Percentiles rank a stretch among this genome's conserved stretches.
phyloP scores from a whole-genome alignment of 2,888 invertebrate genomes.

The Drosophila kanekoi region DNA sequence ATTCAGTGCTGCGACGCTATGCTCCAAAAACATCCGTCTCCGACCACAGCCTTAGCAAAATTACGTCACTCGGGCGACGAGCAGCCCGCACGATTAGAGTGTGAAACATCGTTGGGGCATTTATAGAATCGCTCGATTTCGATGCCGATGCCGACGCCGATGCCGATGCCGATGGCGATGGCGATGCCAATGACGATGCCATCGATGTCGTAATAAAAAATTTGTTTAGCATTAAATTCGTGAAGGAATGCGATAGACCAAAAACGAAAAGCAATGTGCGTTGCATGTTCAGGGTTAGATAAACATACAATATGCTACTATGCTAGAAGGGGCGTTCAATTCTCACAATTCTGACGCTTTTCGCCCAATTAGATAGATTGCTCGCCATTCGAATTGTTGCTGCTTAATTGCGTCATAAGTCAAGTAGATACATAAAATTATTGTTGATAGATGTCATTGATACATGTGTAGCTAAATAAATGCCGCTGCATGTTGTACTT shows the following conservation, averaged over 20 bases:
- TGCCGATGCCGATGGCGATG: slow-evolving; percentile 39
- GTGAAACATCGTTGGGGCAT: slow-evolving; percentile 59
- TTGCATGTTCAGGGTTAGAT: slow-evolving; percentile 70
- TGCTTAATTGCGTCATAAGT: slow-evolving; percentile 72
- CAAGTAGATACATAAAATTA: slow-evolving; percentile 29
- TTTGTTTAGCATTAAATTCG: slow-evolving; percentile 66
- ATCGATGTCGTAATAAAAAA: slow-evolving; percentile 71
- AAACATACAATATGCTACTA: slow-evolving; percentile 31
- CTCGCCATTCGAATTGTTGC: slow-evolving; percentile 48
- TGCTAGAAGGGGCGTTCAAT: slow-evolving; percentile 24
- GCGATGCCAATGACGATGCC: slow-evolving; percentile 35
- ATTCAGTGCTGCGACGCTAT: slow-evolving; percentile 7
- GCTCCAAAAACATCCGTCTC: slow-evolving; percentile 19
- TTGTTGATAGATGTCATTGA: slow-evolving; percentile 63
- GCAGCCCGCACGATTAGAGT: slow-evolving; percentile 38
- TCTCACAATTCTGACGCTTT: slow-evolving; percentile 32
- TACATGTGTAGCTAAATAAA: slow-evolving; percentile 57
- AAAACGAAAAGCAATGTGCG: slow-evolving; percentile 41
- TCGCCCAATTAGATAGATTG: slow-evolving; percentile 64
- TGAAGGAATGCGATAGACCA: slow-evolving; percentile 58
- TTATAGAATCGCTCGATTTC: slow-evolving; percentile 51
- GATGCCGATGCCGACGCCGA: slow-evolving; percentile 12
- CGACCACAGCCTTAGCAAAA: slow-evolving; percentile 50
- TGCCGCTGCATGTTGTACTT: slow-evolving; percentile 29
- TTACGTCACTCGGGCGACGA: slow-evolving; percentile 60